Percentiles rank a stretch among this genome's conserved stretches.
Evolutionary conservation across 2,113 vertebrate genomes (phyloP).

Genomic region (Turdus rufiventris): DNA sequence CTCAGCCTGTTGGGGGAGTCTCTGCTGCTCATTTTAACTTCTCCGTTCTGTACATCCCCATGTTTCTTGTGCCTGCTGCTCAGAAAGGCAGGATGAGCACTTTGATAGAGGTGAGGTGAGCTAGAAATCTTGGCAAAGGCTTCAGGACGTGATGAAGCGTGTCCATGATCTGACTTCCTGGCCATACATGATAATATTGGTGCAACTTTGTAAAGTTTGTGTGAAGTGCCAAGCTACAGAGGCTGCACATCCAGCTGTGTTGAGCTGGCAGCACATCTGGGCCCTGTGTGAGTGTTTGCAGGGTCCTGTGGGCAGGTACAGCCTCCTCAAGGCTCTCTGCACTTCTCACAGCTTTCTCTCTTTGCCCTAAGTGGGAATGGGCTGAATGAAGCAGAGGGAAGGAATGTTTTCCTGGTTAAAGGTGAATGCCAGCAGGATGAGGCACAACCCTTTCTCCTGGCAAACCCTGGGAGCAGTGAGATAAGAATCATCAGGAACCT

Average conservation of each 20-base stretch:
- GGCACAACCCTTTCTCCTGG: background rate
- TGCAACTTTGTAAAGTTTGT: background rate
- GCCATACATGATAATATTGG: background rate
- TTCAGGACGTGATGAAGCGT: background rate
- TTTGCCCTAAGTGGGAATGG: background rate
- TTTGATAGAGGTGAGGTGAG: background rate
- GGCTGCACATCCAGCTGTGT: background rate
- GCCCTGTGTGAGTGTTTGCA: background rate
- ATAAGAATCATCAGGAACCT: background rate
- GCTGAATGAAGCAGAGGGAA: background rate
- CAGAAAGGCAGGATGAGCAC: background rate
- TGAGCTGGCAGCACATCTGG: background rate
- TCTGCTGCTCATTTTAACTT: background rate
- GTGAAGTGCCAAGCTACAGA: background rate
- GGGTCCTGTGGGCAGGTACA: background rate
- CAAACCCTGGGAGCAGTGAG: background rate
- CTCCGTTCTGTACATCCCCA: background rate
- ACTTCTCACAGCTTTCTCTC: background rate
- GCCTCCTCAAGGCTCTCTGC: background rate
- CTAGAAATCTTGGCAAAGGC: conserved; percentile 3
- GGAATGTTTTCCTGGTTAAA: background rate
- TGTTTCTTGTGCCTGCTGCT: background rate
- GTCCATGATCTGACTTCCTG: background rate
- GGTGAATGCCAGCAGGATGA: background rate
- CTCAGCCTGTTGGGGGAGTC: background rate